These are phyloP conservation scores for Cylas formicarius DNA, from an alignment of 1,140 invertebrate genomes.

Conservation along the genomic window DNA sequence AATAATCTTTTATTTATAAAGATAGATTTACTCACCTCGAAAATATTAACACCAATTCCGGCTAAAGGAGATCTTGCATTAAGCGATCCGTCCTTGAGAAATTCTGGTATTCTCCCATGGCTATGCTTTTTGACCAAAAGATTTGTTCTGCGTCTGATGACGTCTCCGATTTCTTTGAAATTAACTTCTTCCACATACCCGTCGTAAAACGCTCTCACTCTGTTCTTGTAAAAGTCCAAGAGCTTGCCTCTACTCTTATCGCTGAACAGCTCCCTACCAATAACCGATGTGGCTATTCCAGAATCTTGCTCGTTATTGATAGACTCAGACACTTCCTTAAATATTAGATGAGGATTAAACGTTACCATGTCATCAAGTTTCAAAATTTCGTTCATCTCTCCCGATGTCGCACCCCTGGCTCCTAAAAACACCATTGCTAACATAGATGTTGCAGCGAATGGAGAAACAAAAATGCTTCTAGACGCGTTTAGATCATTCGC, in stretches of 20 bases:
- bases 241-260: slow-evolving; percentile 69
- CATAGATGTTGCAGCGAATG: slow-evolving; percentile 75
- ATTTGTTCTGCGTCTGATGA: slow-evolving; percentile 68
- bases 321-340: slow-evolving; percentile 75
- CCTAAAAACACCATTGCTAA: slow-evolving; percentile 84
- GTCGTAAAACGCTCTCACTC: slow-evolving; percentile 76
- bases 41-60: slow-evolving; percentile 71
- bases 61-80: slow-evolving; percentile 64
- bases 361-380: slow-evolving; percentile 79
- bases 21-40: slow-evolving; percentile 49
- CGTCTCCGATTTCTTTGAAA: slow-evolving; percentile 69
- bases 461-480: slow-evolving; percentile 73
- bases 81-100: slow-evolving; percentile 62
- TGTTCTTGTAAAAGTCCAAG: slow-evolving; percentile 76
- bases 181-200: slow-evolving; percentile 76
- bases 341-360: slow-evolving; percentile 79
- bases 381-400: slow-evolving; percentile 81
- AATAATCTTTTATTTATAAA: slow-evolving; percentile 8
- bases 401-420: slow-evolving; percentile 76
- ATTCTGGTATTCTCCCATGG: slow-evolving; percentile 66
- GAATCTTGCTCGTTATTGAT: slow-evolving; percentile 52
- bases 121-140: slow-evolving; percentile 70
- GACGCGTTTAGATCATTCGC: slow-evolving; percentile 61
- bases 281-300: slow-evolving; percentile 65
- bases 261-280: slow-evolving; percentile 70